phyloP scores from a whole-genome alignment of 2,797 vertebrate species.

The Hippocampus kuda region DNA sequence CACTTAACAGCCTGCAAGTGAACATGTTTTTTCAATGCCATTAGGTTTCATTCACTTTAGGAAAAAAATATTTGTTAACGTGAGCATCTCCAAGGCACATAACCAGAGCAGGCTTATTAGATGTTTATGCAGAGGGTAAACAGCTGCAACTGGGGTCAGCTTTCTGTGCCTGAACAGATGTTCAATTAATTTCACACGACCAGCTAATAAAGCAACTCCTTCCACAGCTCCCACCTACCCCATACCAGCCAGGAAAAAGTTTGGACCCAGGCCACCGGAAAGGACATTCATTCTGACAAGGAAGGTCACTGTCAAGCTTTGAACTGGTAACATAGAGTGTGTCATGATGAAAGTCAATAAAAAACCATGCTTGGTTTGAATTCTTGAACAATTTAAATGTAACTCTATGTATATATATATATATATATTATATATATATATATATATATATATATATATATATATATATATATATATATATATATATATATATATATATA shows the following conservation, averaged over 20 bases:
- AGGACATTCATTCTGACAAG: constrained; percentile 47
- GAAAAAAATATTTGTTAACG: neutral
- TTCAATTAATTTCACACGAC: constrained; percentile 63
- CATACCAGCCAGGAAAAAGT: constrained; percentile 35
- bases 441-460: no score
- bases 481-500: no score
- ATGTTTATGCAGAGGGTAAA: constrained; percentile 59
- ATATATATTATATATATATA: no score
- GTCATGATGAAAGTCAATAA: constrained; percentile 4
- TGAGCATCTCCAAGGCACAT: constrained; percentile 38
- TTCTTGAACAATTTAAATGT: neutral
- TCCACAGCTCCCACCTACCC: constrained; percentile 47
- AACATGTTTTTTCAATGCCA: neutral
- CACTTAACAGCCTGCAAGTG: neutral
- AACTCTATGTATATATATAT: neutral
- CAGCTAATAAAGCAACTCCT: constrained; percentile 59
- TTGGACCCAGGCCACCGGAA: constrained; percentile 46
- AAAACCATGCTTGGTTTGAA: neutral
- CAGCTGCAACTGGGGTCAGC: constrained; percentile 60
- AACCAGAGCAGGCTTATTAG: constrained; percentile 44
- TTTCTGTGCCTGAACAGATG: constrained; percentile 62
- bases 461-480: no score
- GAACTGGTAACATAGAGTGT: constrained; percentile 1
- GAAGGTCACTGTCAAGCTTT: constrained; percentile 17
- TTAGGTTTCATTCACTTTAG: neutral